Evolutionary conservation across 2,113 vertebrate species (phyloP).

Genomic region (Heterocephalus glaber): DNA sequence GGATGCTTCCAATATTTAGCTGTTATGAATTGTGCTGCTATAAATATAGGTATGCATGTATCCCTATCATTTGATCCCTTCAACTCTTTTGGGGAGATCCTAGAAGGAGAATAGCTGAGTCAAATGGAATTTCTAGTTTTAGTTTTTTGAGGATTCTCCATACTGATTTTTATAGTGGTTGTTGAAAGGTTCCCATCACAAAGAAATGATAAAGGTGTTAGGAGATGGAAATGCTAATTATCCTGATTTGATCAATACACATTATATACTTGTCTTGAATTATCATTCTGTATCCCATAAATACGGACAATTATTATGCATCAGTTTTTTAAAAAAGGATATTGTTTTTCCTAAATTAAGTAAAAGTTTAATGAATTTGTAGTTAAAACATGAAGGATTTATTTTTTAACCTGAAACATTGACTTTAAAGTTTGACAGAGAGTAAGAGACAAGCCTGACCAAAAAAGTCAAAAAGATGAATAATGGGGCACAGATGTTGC

Average conservation of each 20-base stretch:
- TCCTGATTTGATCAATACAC: neutral
- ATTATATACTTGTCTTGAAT: neutral
- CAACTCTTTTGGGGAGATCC: neutral
- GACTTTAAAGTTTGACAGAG: constrained; percentile 28
- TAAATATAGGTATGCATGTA: neutral
- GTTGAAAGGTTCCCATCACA: neutral
- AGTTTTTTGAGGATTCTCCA: neutral
- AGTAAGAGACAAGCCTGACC: neutral
- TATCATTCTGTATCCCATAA: neutral
- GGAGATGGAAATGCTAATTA: neutral
- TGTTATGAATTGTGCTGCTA: neutral
- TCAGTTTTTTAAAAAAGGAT: neutral
- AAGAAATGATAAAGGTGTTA: neutral
- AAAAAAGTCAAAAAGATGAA: neutral
- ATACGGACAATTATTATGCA: neutral
- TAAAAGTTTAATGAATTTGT: neutral
- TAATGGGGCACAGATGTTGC: neutral
- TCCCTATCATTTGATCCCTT: neutral
- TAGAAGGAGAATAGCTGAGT: neutral
- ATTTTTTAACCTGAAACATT: neutral
- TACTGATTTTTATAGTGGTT: neutral
- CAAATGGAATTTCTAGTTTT: neutral
- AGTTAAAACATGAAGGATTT: constrained; percentile 14
- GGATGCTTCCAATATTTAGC: neutral
- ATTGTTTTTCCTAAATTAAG: neutral